These are phyloP conservation scores for Heteropelma amictum DNA, from an alignment of 2,888 invertebrate species.

Conservation along the genomic window DNA sequence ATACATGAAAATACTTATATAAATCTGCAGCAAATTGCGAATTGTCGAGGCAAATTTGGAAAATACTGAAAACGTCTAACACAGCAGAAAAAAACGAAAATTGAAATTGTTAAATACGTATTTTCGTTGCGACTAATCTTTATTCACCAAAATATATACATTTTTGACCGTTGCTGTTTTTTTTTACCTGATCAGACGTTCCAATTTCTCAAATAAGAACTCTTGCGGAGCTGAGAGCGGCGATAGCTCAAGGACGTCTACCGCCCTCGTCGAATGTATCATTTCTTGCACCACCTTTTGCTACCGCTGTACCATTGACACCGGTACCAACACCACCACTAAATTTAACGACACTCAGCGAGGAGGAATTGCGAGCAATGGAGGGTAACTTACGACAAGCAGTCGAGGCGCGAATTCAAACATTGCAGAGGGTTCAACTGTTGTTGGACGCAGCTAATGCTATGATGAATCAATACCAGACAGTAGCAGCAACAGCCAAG, in stretches of 20 bases:
- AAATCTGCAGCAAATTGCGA: too few species aligned
- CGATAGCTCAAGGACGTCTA: constrained; percentile 51
- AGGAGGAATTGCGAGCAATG: constrained; percentile 91
- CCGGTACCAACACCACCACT: constrained; percentile 89
- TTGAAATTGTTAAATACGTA: too few species aligned
- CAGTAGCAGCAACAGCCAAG: constrained; percentile 81
- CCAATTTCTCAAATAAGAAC: constrained; percentile 34
- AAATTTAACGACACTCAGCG: constrained; percentile 85
- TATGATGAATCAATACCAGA: constrained; percentile 96
- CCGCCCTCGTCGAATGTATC: constrained; percentile 70
- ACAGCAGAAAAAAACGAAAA: too few species aligned
- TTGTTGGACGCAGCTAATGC: constrained; percentile 95
- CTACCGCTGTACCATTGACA: constrained; percentile 80
- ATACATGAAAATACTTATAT: too few species aligned
- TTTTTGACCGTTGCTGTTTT: neutral
- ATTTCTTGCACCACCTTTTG: constrained; percentile 80
- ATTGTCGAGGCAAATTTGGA: neutral
- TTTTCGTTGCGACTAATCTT: too few species aligned
- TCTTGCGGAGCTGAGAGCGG: constrained; percentile 28
- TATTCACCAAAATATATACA: neutral
- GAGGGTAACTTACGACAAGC: constrained; percentile 93
- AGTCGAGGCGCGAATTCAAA: constrained; percentile 93
- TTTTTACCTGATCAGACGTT: neutral
- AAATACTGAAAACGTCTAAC: too few species aligned
- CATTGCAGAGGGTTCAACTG: constrained; percentile 89